Evolutionary conservation across 2,888 invertebrate species (phyloP).

Genomic region (Thereva nobilitata): DNA sequence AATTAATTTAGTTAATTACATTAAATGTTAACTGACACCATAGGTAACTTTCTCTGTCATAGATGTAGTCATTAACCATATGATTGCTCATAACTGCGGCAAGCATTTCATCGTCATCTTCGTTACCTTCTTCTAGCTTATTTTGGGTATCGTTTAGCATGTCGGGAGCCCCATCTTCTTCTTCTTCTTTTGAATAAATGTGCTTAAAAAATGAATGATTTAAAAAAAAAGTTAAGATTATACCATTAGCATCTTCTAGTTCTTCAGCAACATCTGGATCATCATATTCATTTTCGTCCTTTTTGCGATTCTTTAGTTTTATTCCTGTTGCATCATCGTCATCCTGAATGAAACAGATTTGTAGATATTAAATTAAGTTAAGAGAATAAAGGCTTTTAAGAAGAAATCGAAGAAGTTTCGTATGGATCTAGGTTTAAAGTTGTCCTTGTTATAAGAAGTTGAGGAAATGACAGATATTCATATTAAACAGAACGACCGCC

Average conservation of each 20-base stretch:
- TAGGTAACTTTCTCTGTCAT: conserved; percentile 72
- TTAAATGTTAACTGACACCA: conserved; percentile 86
- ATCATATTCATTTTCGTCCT: conserved; percentile 70
- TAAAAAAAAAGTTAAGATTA: not conserved
- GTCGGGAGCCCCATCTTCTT: conserved; percentile 50
- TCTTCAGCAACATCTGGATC: conserved; percentile 67
- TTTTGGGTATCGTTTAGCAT: conserved; percentile 48
- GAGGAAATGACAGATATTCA: no score
- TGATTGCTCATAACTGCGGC: conserved; percentile 53
- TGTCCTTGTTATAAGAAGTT: no score
- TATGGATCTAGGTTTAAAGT: no score
- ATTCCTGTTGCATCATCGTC: conserved; percentile 57
- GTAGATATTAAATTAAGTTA: not conserved
- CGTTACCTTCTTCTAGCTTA: conserved; percentile 34
- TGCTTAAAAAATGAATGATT: not conserved
- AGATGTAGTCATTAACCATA: conserved; percentile 65
- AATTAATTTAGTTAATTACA: conserved; percentile 57
- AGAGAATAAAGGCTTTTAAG: no score
- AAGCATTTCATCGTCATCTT: conserved; percentile 50
- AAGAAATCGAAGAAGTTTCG: no score
- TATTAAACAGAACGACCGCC: no score
- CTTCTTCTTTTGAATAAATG: conserved; percentile 38
- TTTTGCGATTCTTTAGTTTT: conserved; percentile 62
- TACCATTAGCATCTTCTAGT: conserved; percentile 56
- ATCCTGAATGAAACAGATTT: conserved; percentile 44